These are phyloP conservation scores for Panurus biarmicus DNA, from an alignment of 2,113 vertebrate species.

Conservation along the genomic window DNA sequence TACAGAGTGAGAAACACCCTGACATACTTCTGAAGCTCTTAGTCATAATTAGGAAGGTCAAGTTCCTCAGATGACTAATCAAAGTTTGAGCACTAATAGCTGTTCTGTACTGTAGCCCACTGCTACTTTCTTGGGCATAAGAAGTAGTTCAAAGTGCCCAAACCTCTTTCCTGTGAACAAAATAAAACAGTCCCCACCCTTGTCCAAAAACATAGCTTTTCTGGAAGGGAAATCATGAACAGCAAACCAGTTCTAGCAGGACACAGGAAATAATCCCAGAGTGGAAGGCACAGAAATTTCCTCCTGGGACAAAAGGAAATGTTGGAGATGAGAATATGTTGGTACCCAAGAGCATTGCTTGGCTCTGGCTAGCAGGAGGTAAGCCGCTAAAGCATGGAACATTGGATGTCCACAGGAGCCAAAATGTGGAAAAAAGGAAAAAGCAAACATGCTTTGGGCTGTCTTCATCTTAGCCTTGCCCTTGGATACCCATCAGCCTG, in stretches of 20 bases:
- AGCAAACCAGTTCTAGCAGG: constrained; percentile 17
- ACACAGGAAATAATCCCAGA: constrained; percentile 1
- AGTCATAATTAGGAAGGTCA: background rate
- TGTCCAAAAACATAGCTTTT: constrained; percentile 28
- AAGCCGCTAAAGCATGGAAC: constrained; percentile 15
- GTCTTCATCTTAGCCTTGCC: background rate
- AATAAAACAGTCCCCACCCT: constrained; percentile 35
- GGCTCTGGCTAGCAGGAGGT: background rate
- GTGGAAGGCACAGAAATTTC: constrained; percentile 3
- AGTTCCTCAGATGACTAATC: constrained; percentile 21
- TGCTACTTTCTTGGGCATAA: constrained; percentile 37
- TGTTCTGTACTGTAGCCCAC: constrained; percentile 5
- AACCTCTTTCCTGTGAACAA: constrained; percentile 3
- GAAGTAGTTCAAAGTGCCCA: background rate
- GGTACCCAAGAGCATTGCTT: background rate
- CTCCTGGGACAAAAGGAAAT: background rate
- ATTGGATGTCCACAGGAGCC: background rate
- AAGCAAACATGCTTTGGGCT: background rate
- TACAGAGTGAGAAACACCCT: background rate
- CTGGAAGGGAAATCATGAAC: constrained; percentile 23
- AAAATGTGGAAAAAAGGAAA: constrained; percentile 29
- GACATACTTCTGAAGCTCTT: constrained; percentile 14
- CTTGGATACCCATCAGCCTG: background rate
- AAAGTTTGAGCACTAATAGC: background rate
- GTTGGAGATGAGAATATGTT: background rate